Base-by-base conservation (phyloP, 2,797 vertebrate genomes). In the Thripadectes ignobilis region DNA sequence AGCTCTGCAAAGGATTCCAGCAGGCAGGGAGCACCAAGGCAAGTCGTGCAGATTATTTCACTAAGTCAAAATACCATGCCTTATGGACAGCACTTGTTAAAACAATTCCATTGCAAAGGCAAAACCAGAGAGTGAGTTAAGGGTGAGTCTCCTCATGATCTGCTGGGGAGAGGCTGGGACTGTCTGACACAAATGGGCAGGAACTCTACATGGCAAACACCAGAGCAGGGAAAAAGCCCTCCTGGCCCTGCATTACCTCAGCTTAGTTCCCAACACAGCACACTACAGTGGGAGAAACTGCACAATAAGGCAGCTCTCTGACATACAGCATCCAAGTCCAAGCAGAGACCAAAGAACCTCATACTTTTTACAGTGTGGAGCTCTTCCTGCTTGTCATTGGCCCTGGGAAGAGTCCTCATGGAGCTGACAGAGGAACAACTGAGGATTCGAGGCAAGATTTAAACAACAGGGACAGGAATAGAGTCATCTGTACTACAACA, bases 1-100 rank as follows among this genome's bases (percentile, higher is more conserved):
- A 82, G 69, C 36, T 85, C 52, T 85, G 81, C 48, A 48, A 69
- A 67, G 21, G 14, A 73, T 82, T 82, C 63, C 41, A 65, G 61
- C 78, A 80, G 69, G 76, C 65, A 77, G 36, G n/a, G 85, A 85
- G 49, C 54, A 38, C 49, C 68, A 39, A 29, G 59, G 38, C 27
- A 86, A 84, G 26, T 68, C 34, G 71, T 3, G 67, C 24, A 57
- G 68, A 49, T 45, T 54, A 69, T 41, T 66, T 72, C 49, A 24
- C 1, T 32, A 61, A 67, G 34, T 74, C 32, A 89, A 73, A 82
- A 76, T 32, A 27, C 34, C 18, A 26, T 23, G 5, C 32, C n/a
- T 78, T 39, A 75, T 16, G n/a, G 66, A 69, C 1, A 14, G 39
- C 36, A 14, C n/a, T 43, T 55, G 36, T 51, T 87, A 39, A 66